Evolutionary conservation across 2,113 vertebrate species (phyloP).

Genomic region (Nesogale talazaci): DNA sequence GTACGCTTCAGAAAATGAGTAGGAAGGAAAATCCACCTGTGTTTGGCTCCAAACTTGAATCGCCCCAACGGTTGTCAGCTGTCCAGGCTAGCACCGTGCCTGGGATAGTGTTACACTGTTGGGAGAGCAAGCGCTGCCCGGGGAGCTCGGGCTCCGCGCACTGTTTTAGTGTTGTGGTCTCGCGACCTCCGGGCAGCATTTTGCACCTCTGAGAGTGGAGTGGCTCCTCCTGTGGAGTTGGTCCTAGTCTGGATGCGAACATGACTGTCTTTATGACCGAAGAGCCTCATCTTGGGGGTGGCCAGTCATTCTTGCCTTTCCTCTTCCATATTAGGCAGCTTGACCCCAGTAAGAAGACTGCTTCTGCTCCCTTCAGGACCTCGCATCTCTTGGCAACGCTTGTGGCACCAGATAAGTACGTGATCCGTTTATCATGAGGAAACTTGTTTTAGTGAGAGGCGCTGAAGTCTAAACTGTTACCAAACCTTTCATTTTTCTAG

Average conservation of each 20-base stretch:
- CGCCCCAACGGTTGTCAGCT: conserved; percentile 86
- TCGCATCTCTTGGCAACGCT: conserved; percentile 7
- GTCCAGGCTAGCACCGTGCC: conserved; percentile 73
- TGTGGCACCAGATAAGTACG: conserved; percentile 20
- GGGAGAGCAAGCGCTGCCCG: conserved; percentile 81
- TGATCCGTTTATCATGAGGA: conserved; percentile 19
- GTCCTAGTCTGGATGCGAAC: conserved; percentile 85
- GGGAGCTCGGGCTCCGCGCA: conserved; percentile 35
- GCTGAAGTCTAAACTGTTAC: too few species aligned
- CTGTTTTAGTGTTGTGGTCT: conserved; percentile 75
- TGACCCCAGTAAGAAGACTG: conserved; percentile 37
- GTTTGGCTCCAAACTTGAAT: not conserved
- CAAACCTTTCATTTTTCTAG: not conserved
- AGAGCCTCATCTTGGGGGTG: not conserved
- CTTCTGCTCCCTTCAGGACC: not conserved
- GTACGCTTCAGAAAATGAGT: not conserved
- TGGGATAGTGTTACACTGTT: conserved; percentile 85
- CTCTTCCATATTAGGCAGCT: conserved; percentile 65
- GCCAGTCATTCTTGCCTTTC: conserved; percentile 21
- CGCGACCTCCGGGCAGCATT: conserved; percentile 71
- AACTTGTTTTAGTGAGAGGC: not conserved
- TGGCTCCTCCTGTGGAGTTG: conserved; percentile 80
- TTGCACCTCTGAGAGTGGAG: conserved; percentile 87
- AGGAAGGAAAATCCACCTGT: not conserved
- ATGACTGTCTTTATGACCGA: conserved; percentile 17